Evolutionary conservation across 2,797 vertebrate species (phyloP), one percentile per base, ranked within the genome.

Genomic region (Cirrhinus molitorella): DNA sequence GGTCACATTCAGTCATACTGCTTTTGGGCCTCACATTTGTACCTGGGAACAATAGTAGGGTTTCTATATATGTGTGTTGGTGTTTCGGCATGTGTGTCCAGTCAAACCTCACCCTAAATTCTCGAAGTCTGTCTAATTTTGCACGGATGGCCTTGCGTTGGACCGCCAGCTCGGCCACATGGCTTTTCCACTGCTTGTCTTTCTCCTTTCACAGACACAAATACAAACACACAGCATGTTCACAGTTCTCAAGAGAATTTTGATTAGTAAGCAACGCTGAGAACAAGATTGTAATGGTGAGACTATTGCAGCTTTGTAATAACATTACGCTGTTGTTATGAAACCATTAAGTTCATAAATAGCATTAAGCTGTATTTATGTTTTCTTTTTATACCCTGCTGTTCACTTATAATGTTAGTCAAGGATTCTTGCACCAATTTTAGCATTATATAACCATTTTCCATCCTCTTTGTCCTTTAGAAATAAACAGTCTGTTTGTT

Each of bases 81-180:
- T 59, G 19, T 81, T 23, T 80, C 12, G 25, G 17, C 31, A 43
- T 71, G 72, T 78, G n/a, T 63, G 59, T 77, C 21, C 66, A 73
- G 77, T 25, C 61, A 61, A 53, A 51, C 57, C 90, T 92, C 86
- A 95, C 95, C 91, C 94, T 93, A 88, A 95, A 95, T 79, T 82
- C 90, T 76, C 84, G 87, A 59, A 95, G 92, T 85, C 94, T 90
- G 51, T 84, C 81, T 80, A 92, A 89, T 88, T 92, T 88, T 25
- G 92, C 92, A 68, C 79, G 86, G 25, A 94, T 84, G 9, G 65
- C 92, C 84, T 94, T 89, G 49, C 92, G 92, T 59, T 70, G 92
- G 74, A 91, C 89, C 11, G 91, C 88, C 80, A 93, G 77, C 34
- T 89, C 86, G 37, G 89, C 89, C 28, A 94, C 87, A 65, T 90